phyloP scores from a whole-genome alignment of 2,797 vertebrate species.

The Pseudocheirus occidentalis region DNA sequence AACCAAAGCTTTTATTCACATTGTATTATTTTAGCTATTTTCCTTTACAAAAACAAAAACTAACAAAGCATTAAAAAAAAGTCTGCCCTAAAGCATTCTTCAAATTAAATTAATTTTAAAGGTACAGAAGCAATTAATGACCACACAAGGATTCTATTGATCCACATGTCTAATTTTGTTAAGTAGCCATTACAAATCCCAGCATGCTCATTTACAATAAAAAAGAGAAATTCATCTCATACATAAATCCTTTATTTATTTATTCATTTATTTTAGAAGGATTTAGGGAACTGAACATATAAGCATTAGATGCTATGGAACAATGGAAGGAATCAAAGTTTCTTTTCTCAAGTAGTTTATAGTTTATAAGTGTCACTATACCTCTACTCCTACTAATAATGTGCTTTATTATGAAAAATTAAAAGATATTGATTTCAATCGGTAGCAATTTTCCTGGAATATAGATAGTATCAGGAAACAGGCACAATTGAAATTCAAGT shows the following conservation, averaged over 20 bases:
- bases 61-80: not conserved
- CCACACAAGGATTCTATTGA: slow-evolving; percentile 36
- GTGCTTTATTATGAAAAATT: slow-evolving; percentile 3
- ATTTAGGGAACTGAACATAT: slow-evolving; percentile 4
- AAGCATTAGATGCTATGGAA: slow-evolving; percentile 8
- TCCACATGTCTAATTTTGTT: slow-evolving; percentile 34
- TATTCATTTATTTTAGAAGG: not conserved
- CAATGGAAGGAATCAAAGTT: slow-evolving; percentile 46
- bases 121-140: slow-evolving; percentile 33
- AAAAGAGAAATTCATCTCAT: slow-evolving; percentile 54
- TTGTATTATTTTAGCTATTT: not conserved
- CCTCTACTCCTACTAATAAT: slow-evolving; percentile 12
- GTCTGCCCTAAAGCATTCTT: slow-evolving; percentile 10
- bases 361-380: not conserved
- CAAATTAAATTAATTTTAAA: slow-evolving; percentile 44
- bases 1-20: not conserved
- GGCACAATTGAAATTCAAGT: slow-evolving; percentile 2
- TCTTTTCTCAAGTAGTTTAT: slow-evolving; percentile 46
- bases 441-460: not conserved
- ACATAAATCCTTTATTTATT: not conserved
- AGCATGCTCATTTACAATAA: slow-evolving; percentile 48
- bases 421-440: slow-evolving; percentile 20
- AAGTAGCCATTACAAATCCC: slow-evolving; percentile 20
- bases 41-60: not conserved
- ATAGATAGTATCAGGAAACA: slow-evolving; percentile 14